phyloP scores from a whole-genome alignment of 2,797 vertebrate species.

The Pseudochirops corinnae region DNA sequence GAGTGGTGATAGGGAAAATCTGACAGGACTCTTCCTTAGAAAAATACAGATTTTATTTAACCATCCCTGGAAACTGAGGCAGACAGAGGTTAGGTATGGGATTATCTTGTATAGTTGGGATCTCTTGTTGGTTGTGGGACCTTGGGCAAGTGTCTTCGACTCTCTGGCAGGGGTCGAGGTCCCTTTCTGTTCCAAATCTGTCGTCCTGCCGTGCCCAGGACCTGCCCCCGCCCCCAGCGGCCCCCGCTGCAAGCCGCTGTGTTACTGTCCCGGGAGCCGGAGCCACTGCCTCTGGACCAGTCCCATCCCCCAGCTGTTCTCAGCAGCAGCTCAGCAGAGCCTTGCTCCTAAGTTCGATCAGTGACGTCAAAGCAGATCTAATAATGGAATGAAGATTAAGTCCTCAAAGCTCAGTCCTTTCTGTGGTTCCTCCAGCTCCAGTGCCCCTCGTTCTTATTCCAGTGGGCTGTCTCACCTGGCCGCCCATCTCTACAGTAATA shows the following conservation, averaged over 20 bases:
- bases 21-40: neutral
- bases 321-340: slow-evolving; percentile 75
- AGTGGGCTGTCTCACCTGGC: neutral
- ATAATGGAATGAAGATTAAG: slow-evolving; percentile 83
- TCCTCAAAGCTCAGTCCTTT: slow-evolving; percentile 65
- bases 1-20: neutral
- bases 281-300: slow-evolving; percentile 72
- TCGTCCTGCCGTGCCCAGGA: neutral
- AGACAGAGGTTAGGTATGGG: neutral
- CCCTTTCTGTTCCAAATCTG: neutral
- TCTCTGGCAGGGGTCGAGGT: neutral
- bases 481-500: neutral
- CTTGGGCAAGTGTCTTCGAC: too few relatives aligned
- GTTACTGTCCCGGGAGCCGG: slow-evolving; percentile 71
- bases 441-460: neutral
- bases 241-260: neutral
- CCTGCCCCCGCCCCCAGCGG: neutral
- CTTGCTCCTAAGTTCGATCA: slow-evolving; percentile 75
- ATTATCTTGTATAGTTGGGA: neutral
- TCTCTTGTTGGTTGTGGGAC: too few relatives aligned
- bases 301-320: slow-evolving; percentile 79
- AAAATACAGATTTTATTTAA: neutral
- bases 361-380: slow-evolving; percentile 84
- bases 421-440: slow-evolving; percentile 16
- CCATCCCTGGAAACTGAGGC: neutral